Evolutionary conservation across 2,113 vertebrate species (phyloP).

Genomic region (Chionis minor): DNA sequence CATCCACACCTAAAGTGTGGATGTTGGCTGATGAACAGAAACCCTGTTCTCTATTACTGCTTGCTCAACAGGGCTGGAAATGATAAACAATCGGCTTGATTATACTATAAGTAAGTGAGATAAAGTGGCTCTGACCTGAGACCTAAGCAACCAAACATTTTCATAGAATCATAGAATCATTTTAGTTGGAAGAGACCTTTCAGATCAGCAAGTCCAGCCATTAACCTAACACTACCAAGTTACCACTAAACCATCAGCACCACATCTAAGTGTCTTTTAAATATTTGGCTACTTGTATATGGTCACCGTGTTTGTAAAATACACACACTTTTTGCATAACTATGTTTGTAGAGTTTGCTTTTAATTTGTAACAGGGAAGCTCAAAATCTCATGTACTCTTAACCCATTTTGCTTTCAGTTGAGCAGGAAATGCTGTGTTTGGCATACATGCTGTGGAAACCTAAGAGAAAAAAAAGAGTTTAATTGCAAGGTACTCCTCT

Average conservation of each 20-base stretch:
- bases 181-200: too few relatives aligned
- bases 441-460: background rate
- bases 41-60: background rate
- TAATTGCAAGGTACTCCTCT: background rate
- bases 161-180: too few relatives aligned
- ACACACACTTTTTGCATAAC: background rate
- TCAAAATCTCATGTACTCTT: background rate
- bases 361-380: background rate
- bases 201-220: too few relatives aligned
- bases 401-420: background rate
- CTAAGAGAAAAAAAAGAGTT: background rate
- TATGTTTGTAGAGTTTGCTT: background rate
- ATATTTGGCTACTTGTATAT: background rate
- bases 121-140: background rate
- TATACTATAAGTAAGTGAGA: background rate
- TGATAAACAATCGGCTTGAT: background rate
- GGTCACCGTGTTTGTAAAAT: background rate
- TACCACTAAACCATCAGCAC: too few relatives aligned
- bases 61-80: background rate
- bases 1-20: background rate
- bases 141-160: background rate
- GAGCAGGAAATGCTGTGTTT: background rate
- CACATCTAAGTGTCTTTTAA: too few relatives aligned
- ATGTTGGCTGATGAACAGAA: background rate
- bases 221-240: too few relatives aligned